Evolutionary conservation across 2,888 invertebrate genomes (phyloP), one percentile per base, ranked within the genome.

Genomic region (Hermaeophaga mercurialis): DNA sequence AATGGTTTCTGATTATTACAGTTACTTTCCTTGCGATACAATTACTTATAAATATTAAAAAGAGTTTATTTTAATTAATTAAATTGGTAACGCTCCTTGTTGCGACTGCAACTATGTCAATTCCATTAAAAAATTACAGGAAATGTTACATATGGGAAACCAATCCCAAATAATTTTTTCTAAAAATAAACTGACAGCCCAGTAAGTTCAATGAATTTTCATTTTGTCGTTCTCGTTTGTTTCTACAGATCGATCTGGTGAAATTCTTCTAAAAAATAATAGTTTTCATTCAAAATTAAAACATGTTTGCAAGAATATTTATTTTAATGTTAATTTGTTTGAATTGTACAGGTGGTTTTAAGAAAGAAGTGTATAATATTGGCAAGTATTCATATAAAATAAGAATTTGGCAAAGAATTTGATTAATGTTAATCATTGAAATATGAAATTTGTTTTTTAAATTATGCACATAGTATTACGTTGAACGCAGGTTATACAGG

Each of bases 181-280:
- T 45, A 45, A 45, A 45, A 45, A 45, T 45, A 45, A 45, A 26
- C n/a, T 7, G 9, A 11, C 3, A 47, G 8, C n/a, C n/a, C n/a
- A n/a, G n/a, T 8, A 36, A 17, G 47, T 47, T 47, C 47, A 47
- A 7, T 47, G 34, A 36, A 47, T 34, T 31, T 33, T 22, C 19
- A 33, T 31, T 36, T 36, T 22, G 34, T 47, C 15, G 22, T 24
- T 3, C 36, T 24, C 47, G 36, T 34, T 22, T 36, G 47, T 24
- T 47, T 33, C 5, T 7, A 33, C 3, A 7, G 18, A 46, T 46
- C 33, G 33, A 46, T 33, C 1, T 18, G n/a, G 18, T n/a, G 5
- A 6, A 5, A 22, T 6, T 22, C 22, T 5, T 6, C 22, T 22
- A 5, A 22, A 22, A 12, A 11, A 18, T 5, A 34, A 12, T 9